Percentiles rank a stretch among this genome's conserved stretches.
These are phyloP conservation scores for Indicator maculatus DNA, from an alignment of 2,113 vertebrate species.

Conservation along the genomic window DNA sequence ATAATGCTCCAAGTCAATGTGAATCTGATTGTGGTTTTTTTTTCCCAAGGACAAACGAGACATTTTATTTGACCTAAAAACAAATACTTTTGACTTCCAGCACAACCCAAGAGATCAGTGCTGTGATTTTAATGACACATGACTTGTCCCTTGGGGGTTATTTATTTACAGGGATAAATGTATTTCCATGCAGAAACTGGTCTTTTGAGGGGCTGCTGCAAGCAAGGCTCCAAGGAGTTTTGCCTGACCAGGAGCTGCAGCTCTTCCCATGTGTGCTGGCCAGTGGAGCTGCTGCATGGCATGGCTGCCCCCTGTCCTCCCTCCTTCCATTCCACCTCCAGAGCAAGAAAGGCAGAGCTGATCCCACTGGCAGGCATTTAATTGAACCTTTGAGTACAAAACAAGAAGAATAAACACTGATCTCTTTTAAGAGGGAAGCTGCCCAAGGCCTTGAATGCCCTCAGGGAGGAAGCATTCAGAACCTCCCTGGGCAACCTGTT, in stretches of 20 bases:
- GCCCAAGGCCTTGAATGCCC: too few species aligned
- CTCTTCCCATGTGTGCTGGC: rapidly evolving
- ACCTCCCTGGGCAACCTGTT: too few species aligned
- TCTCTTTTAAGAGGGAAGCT: not conserved
- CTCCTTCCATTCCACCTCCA: not conserved
- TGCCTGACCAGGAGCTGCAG: rapidly evolving
- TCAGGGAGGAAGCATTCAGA: too few species aligned
- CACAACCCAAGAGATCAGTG: not conserved
- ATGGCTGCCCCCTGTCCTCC: not conserved
- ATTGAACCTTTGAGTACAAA: not conserved
- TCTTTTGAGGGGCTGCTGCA: not conserved
- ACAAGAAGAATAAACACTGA: not conserved
- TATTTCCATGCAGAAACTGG: not conserved
- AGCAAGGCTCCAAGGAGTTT: rapidly evolving
- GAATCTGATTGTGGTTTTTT: not conserved
- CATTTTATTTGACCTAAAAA: not conserved
- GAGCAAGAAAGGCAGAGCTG: not conserved
- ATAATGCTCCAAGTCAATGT: not conserved
- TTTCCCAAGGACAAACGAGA: not conserved
- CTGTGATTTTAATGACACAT: slow-evolving; percentile 8
- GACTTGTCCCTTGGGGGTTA: not conserved
- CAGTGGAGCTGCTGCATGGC: rapidly evolving
- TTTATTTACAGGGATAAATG: not conserved
- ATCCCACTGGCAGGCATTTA: not conserved
- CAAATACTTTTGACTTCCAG: not conserved